Evolutionary conservation across 2,113 vertebrate species (phyloP), one percentile per base, ranked within the genome.

Genomic region (Nesoenas mayeri): DNA sequence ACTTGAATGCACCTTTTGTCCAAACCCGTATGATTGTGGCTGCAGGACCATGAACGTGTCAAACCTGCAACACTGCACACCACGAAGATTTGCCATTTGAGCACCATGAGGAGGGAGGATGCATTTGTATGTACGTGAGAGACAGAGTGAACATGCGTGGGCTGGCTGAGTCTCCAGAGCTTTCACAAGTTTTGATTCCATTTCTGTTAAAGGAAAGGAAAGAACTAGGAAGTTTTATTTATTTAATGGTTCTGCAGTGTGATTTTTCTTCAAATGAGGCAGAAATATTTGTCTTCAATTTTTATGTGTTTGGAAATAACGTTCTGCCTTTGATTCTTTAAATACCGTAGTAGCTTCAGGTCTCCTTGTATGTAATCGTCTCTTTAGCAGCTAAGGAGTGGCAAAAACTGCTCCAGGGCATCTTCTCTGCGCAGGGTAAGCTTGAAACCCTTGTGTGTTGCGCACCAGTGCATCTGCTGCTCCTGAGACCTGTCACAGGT

Each of bases 1-100:
- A 96, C 96, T 97, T 90, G 66, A 83, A 91, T 67, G 96, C 93
- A 97, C 96, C 89, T 97, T 97, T 94, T 91, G 56, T 62, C 75
- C 61, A 66, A 92, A 56, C 15, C 13, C 11, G 1, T 61, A 5
- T 73, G 85, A 32, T 21, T 88, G 87, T 53, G 88, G 28, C 71
- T 81, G 69, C 48, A 72, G 74, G 56, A 74, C 44, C 18, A 0
- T 3, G 34, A 61, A 25, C 28, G 31, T 57, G 66, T 85, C 34
- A 6, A n/a, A 40, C 32, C 20, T 21, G 4, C 64, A 66, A 20
- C 3, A 5, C 26, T 44, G 58, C 20, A 4, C 12, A 26, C 9
- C 5, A 51, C 50, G 70, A 74, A 40, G n/a, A 28, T 1, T 3
- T n/a, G 19, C 22, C 47, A 65, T 77, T 44, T 47, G 48, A 80